Percentiles rank a stretch among this genome's conserved stretches.
Evolutionary conservation across 2,888 invertebrate species (phyloP).

Genomic region (Xestia c-nigrum): DNA sequence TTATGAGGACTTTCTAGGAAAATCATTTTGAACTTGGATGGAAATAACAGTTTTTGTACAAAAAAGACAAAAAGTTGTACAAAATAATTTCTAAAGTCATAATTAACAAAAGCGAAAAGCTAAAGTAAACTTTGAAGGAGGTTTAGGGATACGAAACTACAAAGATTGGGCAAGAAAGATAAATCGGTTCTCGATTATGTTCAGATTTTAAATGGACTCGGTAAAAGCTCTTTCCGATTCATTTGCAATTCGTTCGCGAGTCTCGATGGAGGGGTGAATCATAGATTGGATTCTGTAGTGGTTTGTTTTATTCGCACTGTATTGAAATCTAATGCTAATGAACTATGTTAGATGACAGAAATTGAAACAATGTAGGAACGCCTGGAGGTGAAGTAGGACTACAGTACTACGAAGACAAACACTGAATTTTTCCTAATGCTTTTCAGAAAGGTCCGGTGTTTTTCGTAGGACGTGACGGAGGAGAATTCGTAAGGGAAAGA

Average conservation of each 20-base stretch:
- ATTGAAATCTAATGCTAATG: not conserved
- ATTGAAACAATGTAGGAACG: not conserved
- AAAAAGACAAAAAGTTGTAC: too few species aligned
- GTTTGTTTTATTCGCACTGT: slow-evolving; percentile 10
- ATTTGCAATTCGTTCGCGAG: slow-evolving; percentile 50
- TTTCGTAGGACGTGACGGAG: too few species aligned
- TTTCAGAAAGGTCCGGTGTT: too few species aligned
- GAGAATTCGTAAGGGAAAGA: not conserved
- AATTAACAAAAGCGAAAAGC: not conserved
- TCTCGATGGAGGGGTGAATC: slow-evolving; percentile 20
- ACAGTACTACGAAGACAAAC: not conserved
- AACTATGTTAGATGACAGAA: not conserved
- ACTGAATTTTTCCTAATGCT: not conserved
- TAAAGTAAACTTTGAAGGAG: slow-evolving; percentile 8
- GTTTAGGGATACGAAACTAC: slow-evolving; percentile 26
- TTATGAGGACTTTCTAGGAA: too few species aligned
- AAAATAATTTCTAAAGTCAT: too few species aligned
- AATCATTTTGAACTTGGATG: too few species aligned
- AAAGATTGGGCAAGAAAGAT: slow-evolving; percentile 46
- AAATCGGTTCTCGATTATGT: slow-evolving; percentile 57
- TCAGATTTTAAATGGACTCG: slow-evolving; percentile 50
- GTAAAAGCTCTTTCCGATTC: slow-evolving; percentile 60
- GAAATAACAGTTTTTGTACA: too few species aligned
- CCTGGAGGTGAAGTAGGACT: not conserved
- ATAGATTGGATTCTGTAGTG: slow-evolving; percentile 21